Conservation (phyloP, 2,797 vertebrate species). For the Cossypha niveicapilla region DNA sequence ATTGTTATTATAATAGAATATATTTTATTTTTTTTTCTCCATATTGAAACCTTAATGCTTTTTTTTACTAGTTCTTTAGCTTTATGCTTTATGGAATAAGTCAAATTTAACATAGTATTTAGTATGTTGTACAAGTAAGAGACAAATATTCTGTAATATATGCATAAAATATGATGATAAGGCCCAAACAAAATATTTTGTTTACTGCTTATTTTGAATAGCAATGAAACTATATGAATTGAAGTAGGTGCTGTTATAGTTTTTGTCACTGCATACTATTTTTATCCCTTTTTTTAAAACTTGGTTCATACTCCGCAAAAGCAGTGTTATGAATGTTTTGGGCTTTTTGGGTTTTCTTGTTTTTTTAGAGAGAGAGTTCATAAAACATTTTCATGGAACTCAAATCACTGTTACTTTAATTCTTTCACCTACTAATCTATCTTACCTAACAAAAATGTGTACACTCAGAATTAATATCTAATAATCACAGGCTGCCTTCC, state of each 20-base stretch:
- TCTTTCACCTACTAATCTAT: not conserved
- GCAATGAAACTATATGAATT: not conserved
- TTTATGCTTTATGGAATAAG: not conserved
- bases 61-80: not conserved
- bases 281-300: not conserved
- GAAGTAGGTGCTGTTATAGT: not conserved
- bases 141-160: not conserved
- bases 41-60: not conserved
- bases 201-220: not conserved
- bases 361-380: not conserved
- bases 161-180: not conserved
- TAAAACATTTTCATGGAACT: not conserved
- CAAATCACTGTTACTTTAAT: not conserved
- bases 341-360: fast-evolving
- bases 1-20: not conserved
- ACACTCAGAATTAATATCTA: not conserved
- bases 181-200: not conserved
- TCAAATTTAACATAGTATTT: not conserved
- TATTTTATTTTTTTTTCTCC: not conserved
- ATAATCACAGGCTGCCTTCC: not conserved
- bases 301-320: not conserved
- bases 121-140: not conserved
- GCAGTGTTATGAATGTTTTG: not conserved
- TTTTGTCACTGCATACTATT: not conserved
- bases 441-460: not conserved